A percentile compares a stretch with the other conserved stretches of the same genome.
phyloP scores from a whole-genome alignment of 2,888 invertebrate genomes.

The Neoscelio sp. region DNA sequence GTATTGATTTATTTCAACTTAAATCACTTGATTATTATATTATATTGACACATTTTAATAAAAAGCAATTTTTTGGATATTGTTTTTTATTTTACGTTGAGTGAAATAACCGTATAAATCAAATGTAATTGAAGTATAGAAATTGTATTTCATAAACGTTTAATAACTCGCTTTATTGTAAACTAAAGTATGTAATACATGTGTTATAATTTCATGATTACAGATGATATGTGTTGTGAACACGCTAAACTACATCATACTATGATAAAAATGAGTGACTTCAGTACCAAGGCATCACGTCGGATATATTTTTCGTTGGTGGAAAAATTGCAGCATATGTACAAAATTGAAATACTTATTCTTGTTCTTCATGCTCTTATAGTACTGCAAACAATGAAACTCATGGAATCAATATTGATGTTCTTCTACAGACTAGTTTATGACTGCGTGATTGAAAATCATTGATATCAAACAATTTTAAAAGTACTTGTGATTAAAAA shows the following conservation, averaged over 20 bases:
- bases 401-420: conserved; percentile 71
- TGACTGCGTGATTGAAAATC: conserved; percentile 45
- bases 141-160: too few relatives aligned
- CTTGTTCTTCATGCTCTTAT: conserved; percentile 75
- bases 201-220: conserved; percentile 33
- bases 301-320: conserved; percentile 76
- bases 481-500: too few relatives aligned
- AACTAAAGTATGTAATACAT: too few relatives aligned
- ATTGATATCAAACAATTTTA: too few relatives aligned
- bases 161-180: too few relatives aligned
- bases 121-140: too few relatives aligned
- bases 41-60: too few relatives aligned
- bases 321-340: conserved; percentile 77
- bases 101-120: too few relatives aligned
- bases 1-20: too few relatives aligned
- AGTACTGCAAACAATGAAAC: conserved; percentile 74
- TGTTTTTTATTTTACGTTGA: too few relatives aligned
- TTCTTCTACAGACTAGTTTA: conserved; percentile 72
- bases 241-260: conserved; percentile 79
- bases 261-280: conserved; percentile 76
- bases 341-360: conserved; percentile 78
- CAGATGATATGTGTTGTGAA: conserved; percentile 75
- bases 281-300: conserved; percentile 75
- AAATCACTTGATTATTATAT: too few relatives aligned
- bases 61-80: too few relatives aligned